phyloP scores from a whole-genome alignment of 1,140 invertebrate genomes.

The Centruroides vittatus region DNA sequence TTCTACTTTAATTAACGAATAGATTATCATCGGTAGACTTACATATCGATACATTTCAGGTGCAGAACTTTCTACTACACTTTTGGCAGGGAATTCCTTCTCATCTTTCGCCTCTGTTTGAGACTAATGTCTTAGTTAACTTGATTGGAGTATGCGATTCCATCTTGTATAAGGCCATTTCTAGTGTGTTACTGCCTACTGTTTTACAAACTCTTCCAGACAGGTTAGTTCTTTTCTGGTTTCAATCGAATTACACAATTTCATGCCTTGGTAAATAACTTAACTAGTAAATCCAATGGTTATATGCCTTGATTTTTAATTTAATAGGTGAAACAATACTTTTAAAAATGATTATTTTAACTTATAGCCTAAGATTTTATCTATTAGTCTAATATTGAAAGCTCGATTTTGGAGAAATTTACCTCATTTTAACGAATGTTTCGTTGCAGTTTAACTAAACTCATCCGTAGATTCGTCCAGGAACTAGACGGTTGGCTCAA shows the following conservation, averaged over 20 bases:
- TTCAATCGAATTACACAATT: background rate
- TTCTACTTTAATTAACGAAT: too few relatives aligned
- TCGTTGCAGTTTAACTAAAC: conserved; percentile 26
- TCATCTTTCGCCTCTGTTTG: conserved; percentile 34
- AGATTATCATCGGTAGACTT: too few relatives aligned
- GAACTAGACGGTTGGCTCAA: conserved; percentile 38
- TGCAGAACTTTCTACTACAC: conserved; percentile 37
- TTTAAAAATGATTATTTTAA: too few relatives aligned
- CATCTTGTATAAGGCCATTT: conserved; percentile 39
- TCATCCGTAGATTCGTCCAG: conserved; percentile 41
- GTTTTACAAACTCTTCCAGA: conserved; percentile 31
- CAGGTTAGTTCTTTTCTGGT: conserved; percentile 16
- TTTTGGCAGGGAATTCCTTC: conserved; percentile 42
- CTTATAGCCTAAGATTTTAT: too few relatives aligned
- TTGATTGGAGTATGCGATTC: conserved; percentile 39
- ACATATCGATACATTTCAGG: conserved; percentile 21
- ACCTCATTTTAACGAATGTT: too few relatives aligned
- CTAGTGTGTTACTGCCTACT: conserved; percentile 36
- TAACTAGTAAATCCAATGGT: background rate
- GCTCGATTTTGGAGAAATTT: too few relatives aligned
- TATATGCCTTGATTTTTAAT: background rate
- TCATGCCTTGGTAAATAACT: background rate
- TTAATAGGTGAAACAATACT: background rate
- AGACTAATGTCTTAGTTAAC: conserved; percentile 30
- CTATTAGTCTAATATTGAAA: too few relatives aligned